phyloP scores from a whole-genome alignment of 2,888 invertebrate species.

The Rhagium mordax region DNA sequence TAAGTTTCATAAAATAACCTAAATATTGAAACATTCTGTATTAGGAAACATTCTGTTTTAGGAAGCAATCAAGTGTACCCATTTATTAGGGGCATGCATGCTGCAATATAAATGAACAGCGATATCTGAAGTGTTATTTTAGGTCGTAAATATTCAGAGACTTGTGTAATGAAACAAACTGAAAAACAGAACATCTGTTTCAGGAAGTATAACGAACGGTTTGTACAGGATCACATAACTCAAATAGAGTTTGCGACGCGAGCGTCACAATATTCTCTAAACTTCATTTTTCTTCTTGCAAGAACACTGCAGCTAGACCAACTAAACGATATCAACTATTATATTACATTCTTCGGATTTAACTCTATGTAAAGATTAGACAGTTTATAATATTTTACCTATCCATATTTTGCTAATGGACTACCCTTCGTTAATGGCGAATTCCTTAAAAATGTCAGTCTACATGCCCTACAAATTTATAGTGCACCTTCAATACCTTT shows the following conservation, averaged over 20 bases:
- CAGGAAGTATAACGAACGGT: background rate
- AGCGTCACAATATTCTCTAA: conserved; percentile 5
- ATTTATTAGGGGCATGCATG: no score
- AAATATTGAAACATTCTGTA: no score
- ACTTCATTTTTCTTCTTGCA: conserved; percentile 10
- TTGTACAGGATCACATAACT: background rate
- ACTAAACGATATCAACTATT: background rate
- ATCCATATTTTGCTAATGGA: background rate
- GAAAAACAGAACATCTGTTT: background rate
- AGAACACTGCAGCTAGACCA: conserved; percentile 10
- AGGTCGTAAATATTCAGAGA: background rate
- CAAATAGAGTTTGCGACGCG: background rate
- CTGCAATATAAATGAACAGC: background rate
- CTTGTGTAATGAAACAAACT: background rate
- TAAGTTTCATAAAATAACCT: no score
- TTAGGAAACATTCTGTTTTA: no score
- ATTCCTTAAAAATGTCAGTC: no score
- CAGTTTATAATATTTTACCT: background rate
- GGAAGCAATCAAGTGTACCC: no score
- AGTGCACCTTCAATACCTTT: no score
- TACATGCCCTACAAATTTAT: no score
- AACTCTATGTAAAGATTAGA: background rate
- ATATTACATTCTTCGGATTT: background rate
- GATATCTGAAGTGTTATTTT: background rate
- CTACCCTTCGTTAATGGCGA: no score